Percentiles rank a stretch among this genome's conserved stretches.
These are phyloP conservation scores for Alethe castanea DNA, from an alignment of 2,113 vertebrate species.

Conservation along the genomic window DNA sequence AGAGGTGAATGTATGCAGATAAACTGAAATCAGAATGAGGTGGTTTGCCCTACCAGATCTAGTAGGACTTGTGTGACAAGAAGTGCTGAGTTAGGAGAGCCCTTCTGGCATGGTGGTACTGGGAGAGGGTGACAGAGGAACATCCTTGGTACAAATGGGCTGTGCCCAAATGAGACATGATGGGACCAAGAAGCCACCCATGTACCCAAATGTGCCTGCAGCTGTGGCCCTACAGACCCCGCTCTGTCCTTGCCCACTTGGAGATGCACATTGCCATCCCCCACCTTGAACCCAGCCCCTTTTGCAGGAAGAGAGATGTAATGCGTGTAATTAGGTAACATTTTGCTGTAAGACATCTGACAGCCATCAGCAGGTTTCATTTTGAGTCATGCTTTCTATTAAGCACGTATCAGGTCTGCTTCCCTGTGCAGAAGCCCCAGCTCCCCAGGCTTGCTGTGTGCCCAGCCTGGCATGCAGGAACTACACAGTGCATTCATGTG, in stretches of 20 bases:
- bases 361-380: background rate
- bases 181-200: background rate
- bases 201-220: background rate
- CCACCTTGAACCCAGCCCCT: background rate
- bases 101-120: background rate
- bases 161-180: background rate
- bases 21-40: background rate
- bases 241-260: background rate
- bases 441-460: background rate
- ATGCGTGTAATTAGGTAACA: background rate
- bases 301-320: background rate
- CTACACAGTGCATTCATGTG: accelerated
- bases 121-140: background rate
- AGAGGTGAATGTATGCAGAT: background rate
- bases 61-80: background rate
- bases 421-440: background rate
- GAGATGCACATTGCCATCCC: background rate
- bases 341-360: background rate
- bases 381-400: background rate
- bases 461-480: background rate
- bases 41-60: background rate
- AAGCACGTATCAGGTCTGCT: background rate
- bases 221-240: background rate
- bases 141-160: background rate
- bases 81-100: background rate